Evolutionary conservation across 2,797 vertebrate genomes (phyloP).

Genomic region (Onychomys torridus): DNA sequence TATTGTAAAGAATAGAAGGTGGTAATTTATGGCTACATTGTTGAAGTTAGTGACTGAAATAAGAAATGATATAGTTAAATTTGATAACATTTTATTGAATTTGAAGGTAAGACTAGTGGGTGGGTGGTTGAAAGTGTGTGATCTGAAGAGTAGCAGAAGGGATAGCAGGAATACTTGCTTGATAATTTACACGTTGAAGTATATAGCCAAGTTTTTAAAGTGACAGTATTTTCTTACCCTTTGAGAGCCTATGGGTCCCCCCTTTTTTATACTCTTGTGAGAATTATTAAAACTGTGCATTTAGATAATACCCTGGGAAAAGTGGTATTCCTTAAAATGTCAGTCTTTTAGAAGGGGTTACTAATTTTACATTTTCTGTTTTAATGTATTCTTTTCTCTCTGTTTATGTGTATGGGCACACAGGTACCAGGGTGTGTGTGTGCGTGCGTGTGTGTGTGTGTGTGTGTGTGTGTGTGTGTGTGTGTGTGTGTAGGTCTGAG

Average conservation of each 20-base stretch:
- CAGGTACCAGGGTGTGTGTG: neutral
- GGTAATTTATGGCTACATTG: constrained; percentile 2
- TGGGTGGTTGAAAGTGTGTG: neutral
- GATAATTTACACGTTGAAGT: neutral
- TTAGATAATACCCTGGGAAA: constrained; percentile 27
- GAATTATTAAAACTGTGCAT: neutral
- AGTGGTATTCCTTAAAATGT: constrained; percentile 19
- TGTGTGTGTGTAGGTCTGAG: neutral
- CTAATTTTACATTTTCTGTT: neutral
- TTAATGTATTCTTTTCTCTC: neutral
- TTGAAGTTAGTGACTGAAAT: neutral
- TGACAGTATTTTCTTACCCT: neutral
- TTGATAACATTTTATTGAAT: neutral
- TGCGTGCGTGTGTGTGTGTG: neutral
- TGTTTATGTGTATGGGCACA: neutral
- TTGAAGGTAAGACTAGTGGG: neutral
- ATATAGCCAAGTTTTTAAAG: neutral
- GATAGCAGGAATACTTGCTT: neutral
- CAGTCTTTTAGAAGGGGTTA: neutral
- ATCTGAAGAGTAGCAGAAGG: neutral
- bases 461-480: neutral
- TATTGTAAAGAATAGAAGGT: constrained; percentile 4
- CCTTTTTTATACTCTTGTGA: neutral
- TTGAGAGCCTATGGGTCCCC: neutral
- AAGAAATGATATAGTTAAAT: neutral